phyloP scores from a whole-genome alignment of 2,888 invertebrate genomes.

The Furcula furcula region DNA sequence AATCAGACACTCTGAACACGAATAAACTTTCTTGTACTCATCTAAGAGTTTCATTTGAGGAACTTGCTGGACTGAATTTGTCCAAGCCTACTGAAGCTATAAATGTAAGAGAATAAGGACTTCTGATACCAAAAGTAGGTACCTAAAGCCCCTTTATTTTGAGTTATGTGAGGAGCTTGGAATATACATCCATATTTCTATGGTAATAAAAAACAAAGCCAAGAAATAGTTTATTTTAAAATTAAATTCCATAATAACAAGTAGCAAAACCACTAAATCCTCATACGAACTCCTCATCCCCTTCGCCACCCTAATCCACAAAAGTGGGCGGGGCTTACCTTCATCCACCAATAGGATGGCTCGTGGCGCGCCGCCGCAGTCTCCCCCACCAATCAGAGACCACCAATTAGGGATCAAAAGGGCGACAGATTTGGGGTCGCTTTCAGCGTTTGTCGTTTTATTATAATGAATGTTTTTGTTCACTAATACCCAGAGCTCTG shows the following conservation, averaged over 20 bases:
- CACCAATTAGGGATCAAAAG: constrained; percentile 71
- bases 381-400: constrained; percentile 48
- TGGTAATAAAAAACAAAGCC: no score
- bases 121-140: no score
- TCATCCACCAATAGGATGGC: constrained; percentile 44
- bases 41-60: no score
- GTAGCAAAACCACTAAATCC: constrained; percentile 42
- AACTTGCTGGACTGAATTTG: no score
- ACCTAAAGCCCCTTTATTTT: no score
- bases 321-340: constrained; percentile 39
- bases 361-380: constrained; percentile 39
- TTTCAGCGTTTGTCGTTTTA: constrained; percentile 57
- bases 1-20: no score
- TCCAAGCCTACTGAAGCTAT: no score
- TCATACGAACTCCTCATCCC: constrained; percentile 33
- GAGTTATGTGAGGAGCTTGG: no score
- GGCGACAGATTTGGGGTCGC: constrained; percentile 69
- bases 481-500: constrained; percentile 14
- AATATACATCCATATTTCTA: no score
- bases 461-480: constrained; percentile 25
- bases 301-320: constrained; percentile 55
- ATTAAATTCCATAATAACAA: constrained; percentile 29
- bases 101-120: no score
- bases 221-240: no score
- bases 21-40: no score